phyloP scores from a whole-genome alignment of 1,140 invertebrate species.

The Ips nitidus region DNA sequence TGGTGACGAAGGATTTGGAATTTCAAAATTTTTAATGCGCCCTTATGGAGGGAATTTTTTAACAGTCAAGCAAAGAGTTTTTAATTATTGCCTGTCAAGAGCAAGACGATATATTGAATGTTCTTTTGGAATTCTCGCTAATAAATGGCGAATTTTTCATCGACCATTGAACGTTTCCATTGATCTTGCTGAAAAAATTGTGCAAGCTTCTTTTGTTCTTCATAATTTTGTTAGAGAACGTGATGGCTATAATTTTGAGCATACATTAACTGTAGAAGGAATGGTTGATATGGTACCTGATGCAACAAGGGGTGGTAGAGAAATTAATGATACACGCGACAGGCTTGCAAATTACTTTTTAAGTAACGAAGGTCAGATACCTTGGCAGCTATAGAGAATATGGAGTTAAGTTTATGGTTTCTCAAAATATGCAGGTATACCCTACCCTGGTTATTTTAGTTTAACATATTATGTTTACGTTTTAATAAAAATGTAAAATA shows the following conservation, averaged over 20 bases:
- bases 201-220: constrained; percentile 48
- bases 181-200: constrained; percentile 44
- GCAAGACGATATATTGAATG: constrained; percentile 54
- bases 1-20: constrained; percentile 50
- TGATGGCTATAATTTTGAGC: constrained; percentile 48
- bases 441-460: too few relatives aligned
- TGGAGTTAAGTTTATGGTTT: too few relatives aligned
- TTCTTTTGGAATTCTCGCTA: constrained; percentile 45
- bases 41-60: constrained; percentile 51
- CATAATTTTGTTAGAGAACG: constrained; percentile 50
- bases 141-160: constrained; percentile 52
- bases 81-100: constrained; percentile 54
- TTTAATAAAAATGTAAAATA: too few relatives aligned
- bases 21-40: constrained; percentile 45
- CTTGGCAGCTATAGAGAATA: too few relatives aligned
- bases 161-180: constrained; percentile 45
- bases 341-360: too few relatives aligned
- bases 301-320: too few relatives aligned
- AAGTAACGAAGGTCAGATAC: too few relatives aligned
- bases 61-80: constrained; percentile 47
- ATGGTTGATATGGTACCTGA: too few relatives aligned
- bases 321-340: too few relatives aligned
- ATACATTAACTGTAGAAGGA: constrained; percentile 34
- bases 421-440: too few relatives aligned
- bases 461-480: too few relatives aligned